Evolutionary conservation across 2,888 invertebrate species (phyloP).

Genomic region (Xestia rhomboidea): DNA sequence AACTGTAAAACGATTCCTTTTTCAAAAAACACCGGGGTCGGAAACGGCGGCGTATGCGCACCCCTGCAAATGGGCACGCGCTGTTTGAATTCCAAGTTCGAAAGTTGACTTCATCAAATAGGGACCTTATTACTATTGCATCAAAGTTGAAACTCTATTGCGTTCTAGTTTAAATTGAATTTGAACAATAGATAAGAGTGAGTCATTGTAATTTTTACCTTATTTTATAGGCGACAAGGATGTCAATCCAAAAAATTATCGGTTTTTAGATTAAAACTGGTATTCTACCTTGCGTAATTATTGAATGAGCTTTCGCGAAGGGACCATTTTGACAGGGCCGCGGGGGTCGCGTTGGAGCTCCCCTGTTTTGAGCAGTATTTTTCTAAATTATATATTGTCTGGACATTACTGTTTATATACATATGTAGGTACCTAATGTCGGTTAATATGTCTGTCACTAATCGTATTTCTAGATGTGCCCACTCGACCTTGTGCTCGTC

Average conservation of each 20-base stretch:
- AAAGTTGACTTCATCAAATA: neutral
- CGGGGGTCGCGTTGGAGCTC: slow-evolving; percentile 50
- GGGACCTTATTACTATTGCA: rapidly evolving
- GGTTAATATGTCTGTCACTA: too few relatives aligned
- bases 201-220: slow-evolving; percentile 35
- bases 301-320: slow-evolving; percentile 75
- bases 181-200: slow-evolving; percentile 6
- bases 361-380: slow-evolving; percentile 10
- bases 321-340: slow-evolving; percentile 38
- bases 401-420: neutral
- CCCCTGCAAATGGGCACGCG: slow-evolving; percentile 86
- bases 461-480: too few relatives aligned
- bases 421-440: too few relatives aligned
- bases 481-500: too few relatives aligned
- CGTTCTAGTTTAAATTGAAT: slow-evolving; percentile 3
- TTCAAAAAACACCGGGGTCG: slow-evolving; percentile 81
- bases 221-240: rapidly evolving
- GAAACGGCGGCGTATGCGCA: slow-evolving; percentile 87
- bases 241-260: slow-evolving; percentile 40
- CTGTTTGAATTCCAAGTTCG: slow-evolving; percentile 65
- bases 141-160: slow-evolving; percentile 16
- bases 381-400: slow-evolving; percentile 1
- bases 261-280: slow-evolving; percentile 48
- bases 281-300: slow-evolving; percentile 76
- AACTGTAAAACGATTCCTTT: slow-evolving; percentile 81